Conservation (phyloP, 2,797 vertebrate species). For the Platalea minor region DNA sequence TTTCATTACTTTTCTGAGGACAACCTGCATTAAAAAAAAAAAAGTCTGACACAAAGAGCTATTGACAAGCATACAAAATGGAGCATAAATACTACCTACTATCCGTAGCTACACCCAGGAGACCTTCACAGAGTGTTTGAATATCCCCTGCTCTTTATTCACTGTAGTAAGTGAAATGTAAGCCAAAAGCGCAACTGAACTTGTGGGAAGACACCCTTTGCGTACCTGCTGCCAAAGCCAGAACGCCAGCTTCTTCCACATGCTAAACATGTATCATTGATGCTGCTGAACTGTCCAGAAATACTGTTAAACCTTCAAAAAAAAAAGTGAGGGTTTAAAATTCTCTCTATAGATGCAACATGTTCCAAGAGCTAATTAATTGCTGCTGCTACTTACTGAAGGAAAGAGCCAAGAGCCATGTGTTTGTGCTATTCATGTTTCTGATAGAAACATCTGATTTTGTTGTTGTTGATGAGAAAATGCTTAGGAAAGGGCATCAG, state of each 20-base stretch:
- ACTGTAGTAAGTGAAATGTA: neutral
- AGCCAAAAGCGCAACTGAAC: neutral
- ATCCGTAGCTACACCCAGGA: neutral
- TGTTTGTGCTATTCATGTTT: neutral
- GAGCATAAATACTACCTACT: slow-evolving; percentile 8
- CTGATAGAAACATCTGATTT: slow-evolving; percentile 27
- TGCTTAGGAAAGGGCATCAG: neutral
- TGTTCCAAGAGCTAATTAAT: slow-evolving; percentile 26
- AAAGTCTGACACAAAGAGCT: neutral
- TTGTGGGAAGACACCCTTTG: neutral
- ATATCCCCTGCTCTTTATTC: neutral
- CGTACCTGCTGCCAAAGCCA: neutral
- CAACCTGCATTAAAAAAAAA: neutral
- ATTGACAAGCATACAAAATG: slow-evolving; percentile 51
- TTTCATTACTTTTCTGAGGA: slow-evolving; percentile 35
- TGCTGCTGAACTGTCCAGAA: neutral
- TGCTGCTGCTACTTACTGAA: neutral
- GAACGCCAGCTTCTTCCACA: neutral
- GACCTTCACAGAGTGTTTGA: neutral
- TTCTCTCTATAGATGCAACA: neutral
- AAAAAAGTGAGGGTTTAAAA: neutral
- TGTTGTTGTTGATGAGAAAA: neutral
- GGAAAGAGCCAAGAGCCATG: slow-evolving; percentile 11
- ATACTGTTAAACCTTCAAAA: neutral
- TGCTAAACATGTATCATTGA: neutral